Percentiles rank a stretch among this genome's conserved stretches.
These are phyloP conservation scores for Melospiza georgiana DNA, from an alignment of 2,113 vertebrate genomes.

Conservation along the genomic window DNA sequence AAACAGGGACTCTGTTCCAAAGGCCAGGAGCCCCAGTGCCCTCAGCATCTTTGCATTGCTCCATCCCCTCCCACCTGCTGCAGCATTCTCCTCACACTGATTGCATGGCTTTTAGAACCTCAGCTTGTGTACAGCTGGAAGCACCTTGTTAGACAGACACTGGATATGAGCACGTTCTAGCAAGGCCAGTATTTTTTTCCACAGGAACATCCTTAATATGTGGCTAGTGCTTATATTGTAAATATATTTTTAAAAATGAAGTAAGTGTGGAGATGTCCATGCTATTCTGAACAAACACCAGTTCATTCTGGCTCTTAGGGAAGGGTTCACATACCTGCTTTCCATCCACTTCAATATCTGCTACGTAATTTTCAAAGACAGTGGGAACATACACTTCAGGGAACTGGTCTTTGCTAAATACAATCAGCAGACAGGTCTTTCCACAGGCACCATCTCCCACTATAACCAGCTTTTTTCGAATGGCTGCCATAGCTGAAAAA, in stretches of 20 bases:
- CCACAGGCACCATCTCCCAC: constrained; percentile 98
- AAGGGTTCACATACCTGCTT: constrained; percentile 86
- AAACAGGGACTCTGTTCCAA: neutral
- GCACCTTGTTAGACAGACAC: neutral
- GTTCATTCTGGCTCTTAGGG: neutral
- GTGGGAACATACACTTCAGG: constrained; percentile 98
- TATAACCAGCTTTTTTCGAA: constrained; percentile 99
- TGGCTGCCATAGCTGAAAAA: constrained; percentile 93
- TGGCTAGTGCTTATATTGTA: too few species aligned
- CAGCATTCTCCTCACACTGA: neutral
- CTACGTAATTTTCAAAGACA: constrained; percentile 98
- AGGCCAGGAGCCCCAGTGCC: neutral
- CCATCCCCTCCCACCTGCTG: neutral
- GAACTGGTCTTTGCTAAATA: constrained; percentile 99
- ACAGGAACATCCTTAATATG: neutral
- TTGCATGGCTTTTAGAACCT: neutral
- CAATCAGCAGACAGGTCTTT: constrained; percentile 97
- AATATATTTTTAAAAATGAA: neutral
- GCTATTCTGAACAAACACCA: neutral
- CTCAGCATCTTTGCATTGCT: neutral
- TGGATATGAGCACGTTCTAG: neutral
- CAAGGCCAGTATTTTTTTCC: neutral
- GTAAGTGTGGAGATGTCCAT: neutral
- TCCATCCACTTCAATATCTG: constrained; percentile 96
- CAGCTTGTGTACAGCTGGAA: neutral